Base-by-base conservation (phyloP, 2,113 vertebrate genomes). In the Haemorhous mexicanus region DNA sequence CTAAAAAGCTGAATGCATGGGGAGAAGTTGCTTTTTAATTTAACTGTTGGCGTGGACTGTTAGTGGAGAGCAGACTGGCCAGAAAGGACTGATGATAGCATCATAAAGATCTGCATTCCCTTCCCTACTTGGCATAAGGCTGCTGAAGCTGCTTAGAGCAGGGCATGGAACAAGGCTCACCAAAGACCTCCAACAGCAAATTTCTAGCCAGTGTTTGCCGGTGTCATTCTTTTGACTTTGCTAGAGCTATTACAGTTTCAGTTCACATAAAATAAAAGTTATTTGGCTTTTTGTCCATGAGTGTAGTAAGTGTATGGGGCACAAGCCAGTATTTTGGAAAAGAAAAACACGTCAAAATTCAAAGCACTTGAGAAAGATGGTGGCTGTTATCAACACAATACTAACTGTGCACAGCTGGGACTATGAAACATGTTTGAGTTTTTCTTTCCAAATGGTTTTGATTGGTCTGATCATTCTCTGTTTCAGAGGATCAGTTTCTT, bases 101-200 rank as follows among this genome's bases (percentile, higher is more conserved):
- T 27, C 17, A 12, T 15, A 9, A 47, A 86, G 10, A 41, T 10
- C 22, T 80, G 50, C 27, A 35, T 24, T 87, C 33, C 19, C 12
- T 39, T 61, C 44, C 6, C 1, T 6, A 11, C 43, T 22, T 56
- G 27, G 1, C 4, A 27, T 24, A 53, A 0, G 1, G 47, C 16
- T 76, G 22, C 14, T 47, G 49, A 0, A 4, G 37, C 50, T 79
- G 33, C 62, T 26, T 30, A 37, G 47, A 82, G 35, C 4, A 4
- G 9, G 10, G 5, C 19, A 39, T 5, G 1, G 41, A 59, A 64
- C 23, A 61, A 27, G 17, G 35, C 14, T 70, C 64, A 43, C 11
- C 18, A 13, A 28, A 77, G 32, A 62, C 24, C 24, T 87, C 75
- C 23, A 68, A 43, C 16, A 21, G 41, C 15, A 50, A 37, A 64